Base-by-base conservation (phyloP, 2,113 vertebrate species). In the Brienomyrus brachyistius region DNA sequence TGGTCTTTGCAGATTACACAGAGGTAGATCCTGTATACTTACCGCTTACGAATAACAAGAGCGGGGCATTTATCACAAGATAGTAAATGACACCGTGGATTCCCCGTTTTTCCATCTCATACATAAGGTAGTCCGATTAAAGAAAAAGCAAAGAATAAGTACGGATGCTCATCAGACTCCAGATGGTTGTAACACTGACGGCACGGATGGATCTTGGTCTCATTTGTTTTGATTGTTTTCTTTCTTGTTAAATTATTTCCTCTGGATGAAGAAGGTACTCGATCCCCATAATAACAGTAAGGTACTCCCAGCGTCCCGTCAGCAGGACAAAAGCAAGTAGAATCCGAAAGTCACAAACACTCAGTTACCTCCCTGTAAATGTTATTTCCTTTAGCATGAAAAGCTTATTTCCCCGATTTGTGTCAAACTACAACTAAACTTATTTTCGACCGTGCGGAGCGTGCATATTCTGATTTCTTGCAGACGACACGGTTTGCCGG, bases 41-140 rank as follows among this genome's bases (percentile, higher is more conserved):
- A 98, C 97, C 98, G 89, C 96, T 93, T 82, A 95, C 97, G 91
- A 94, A 91, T 90, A 96, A 91, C 82, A 98, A 92, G 91, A 97
- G 95, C 70, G 96, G 95, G 3, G 95, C 95, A 92, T 96, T 95
- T 82, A 97, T 91, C 93, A 97, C 93, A 93, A 97, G 96, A 96
- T 96, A 97, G 95, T 95, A 96, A 90, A 97, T 91, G 91, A 97
- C 94, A 92, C 96, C 92, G 94, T 95, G 91, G 88, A 96, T 93
- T 95, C 95, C 95, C 91, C 95, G 94, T 92, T 94, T 96, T 94
- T 95, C 97, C 98, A 98, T 98, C 92, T 95, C 97, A 97, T 96
- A 93, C 92, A 92, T 91, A 95, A 93, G 92, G 93, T 92, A 92
- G 91, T 93, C 91, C 92, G 92, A 91, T 92, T 90, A 92, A 89